Conservation (phyloP, 2,888 invertebrate species). For the Panorpa germanica region DNA sequence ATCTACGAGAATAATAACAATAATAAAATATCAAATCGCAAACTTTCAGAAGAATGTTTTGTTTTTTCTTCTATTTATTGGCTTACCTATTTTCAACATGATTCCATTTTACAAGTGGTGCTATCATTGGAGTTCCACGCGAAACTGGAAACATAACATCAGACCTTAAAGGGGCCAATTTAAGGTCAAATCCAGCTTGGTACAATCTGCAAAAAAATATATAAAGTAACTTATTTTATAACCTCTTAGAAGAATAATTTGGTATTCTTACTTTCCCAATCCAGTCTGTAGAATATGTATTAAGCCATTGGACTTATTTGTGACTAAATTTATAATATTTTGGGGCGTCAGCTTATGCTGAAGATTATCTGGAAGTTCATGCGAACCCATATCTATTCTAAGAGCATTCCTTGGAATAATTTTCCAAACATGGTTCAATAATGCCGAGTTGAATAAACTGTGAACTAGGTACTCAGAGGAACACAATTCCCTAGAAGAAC, state of each 20-base stretch:
- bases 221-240: conserved; percentile 36
- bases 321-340: no score
- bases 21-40: no score
- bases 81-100: conserved; percentile 63
- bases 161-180: conserved; percentile 59
- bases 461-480: conserved; percentile 83
- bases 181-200: conserved; percentile 54
- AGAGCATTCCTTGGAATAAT: conserved; percentile 45
- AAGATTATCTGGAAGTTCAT: no score
- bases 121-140: conserved; percentile 66
- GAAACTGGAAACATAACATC: conserved; percentile 64
- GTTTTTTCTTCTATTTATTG: conserved; percentile 43
- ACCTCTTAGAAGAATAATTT: conserved; percentile 41
- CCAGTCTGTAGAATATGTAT: no score
- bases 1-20: no score
- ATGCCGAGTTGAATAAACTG: conserved; percentile 44
- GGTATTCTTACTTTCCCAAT: conserved; percentile 26
- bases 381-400: conserved; percentile 49
- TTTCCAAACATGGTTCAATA: conserved; percentile 63
- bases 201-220: conserved; percentile 40
- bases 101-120: conserved; percentile 76
- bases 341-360: no score
- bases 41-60: no score
- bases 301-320: no score
- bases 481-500: conserved; percentile 33